Percentiles rank a stretch among this genome's conserved stretches.
Conservation (phyloP, 1,140 invertebrate genomes). For the Thereuonema tuberculata region DNA sequence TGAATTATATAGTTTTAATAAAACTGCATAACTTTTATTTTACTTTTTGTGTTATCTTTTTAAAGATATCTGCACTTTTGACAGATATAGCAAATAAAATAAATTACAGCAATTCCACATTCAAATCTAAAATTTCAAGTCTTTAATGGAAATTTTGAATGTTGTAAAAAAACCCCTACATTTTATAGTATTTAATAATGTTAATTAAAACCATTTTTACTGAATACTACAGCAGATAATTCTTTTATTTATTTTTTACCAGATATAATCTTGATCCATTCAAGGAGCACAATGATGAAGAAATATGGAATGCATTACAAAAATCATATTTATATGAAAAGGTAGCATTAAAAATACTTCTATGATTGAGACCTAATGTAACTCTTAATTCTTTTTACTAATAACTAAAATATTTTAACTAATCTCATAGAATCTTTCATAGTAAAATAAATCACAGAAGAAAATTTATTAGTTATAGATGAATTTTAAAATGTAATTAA, state of each 20-base stretch:
- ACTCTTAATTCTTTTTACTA: not conserved
- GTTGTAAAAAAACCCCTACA: not conserved
- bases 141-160: not conserved
- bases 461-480: too few species aligned
- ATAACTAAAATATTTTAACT: not conserved
- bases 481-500: too few species aligned
- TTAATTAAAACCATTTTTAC: not conserved
- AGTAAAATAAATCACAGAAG: not conserved
- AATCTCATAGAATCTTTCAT: not conserved
- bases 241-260: constrained; percentile 5
- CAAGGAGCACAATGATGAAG: constrained; percentile 34
- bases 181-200: not conserved
- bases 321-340: constrained; percentile 35
- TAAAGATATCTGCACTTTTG: too few species aligned
- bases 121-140: not conserved
- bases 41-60: too few species aligned
- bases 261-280: constrained; percentile 47
- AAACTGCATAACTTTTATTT: too few species aligned
- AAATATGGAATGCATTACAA: constrained; percentile 39
- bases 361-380: not conserved
- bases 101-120: not conserved
- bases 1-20: too few species aligned
- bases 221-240: not conserved
- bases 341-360: constrained; percentile 19
- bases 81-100: too few species aligned